Evolutionary conservation across 92 coral and sea anemone genomes (phyloP), one percentile per base, ranked within the genome.

Genomic region (Porites rus): DNA sequence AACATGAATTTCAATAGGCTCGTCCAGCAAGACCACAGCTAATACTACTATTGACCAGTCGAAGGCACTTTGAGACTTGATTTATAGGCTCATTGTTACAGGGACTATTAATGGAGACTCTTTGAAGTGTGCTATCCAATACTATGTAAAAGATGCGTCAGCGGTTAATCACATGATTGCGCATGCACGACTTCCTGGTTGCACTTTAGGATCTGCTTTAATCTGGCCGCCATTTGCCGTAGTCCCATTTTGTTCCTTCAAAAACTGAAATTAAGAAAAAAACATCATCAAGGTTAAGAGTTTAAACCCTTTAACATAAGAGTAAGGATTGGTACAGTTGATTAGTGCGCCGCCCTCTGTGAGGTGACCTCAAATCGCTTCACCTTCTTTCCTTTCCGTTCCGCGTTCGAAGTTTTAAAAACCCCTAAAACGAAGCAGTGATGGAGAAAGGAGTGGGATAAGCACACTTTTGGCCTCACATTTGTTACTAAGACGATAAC

Each of bases 131-230:
- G 58, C 25, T 58, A 62, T 17, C 10, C 16, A 43, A 54, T 81
- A 31, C 69, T 69, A 28, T 46, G 63, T 7, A n/a, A 53, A 79
- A 38, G 59, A 25, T 60, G 71, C 72, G 75, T 28, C 75, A 24
- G 75, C 75, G 63, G 65, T 72, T 51, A 24, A 81, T 92, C 91
- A 97, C 99, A 97, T 97, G 87, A 97, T 66, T 31, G 78, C 74
- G 82, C 99, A 97, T 64, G 99, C 99, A 31, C 99, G 99, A 79
- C 99, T 97, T 54, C 99, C 98, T 72, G 84, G 81, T 8, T 96
- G 80, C 25, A 88, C 89, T 79, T 95, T 92, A 16, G 87, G 93
- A 77, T 97, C 99, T 8, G 90, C 80, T 58, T 95, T 97, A 70
- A 93, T 83, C 76, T 95, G 92, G 52, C 99, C 99, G 20, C 98